Base-by-base conservation (phyloP, 2,888 invertebrate genomes). In the Oxyteleia sp. region DNA sequence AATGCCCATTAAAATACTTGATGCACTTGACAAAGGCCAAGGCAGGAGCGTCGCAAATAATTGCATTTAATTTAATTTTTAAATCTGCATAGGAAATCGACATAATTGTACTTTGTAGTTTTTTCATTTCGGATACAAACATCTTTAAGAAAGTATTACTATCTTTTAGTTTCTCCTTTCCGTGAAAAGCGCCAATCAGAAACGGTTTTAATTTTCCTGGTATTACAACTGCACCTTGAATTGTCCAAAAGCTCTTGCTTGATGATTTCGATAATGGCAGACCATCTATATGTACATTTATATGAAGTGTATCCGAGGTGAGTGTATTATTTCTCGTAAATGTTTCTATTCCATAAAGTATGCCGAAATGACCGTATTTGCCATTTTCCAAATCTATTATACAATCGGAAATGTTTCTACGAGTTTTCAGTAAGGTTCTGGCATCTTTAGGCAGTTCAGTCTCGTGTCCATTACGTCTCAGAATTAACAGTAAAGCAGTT, bases 361-460 rank as follows among this genome's bases (percentile, higher is more conserved):
- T 4, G 5, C 71, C 71, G 13, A 51, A 57, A 45, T 69, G 69
- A 8, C 47, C 15, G 23, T 71, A 71, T 59, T 71, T 57, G 0
- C 72, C 72, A 4, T 47, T 20, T 13, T 16, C 41, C n/a, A 45
- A 13, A 18, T 0, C 1, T 1, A 13, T 11, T 16, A 72, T 26
- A n/a, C n/a, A 35, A 2, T 18, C 8, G 15, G 32, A 3, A 41
- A 35, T 20, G 13, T 26, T 23, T 23, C 26, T 32, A 0, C 61
- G 72, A 13, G 72, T 72, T 15, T 51, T 35, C 3, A 61, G 3
- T n/a, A 72, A 35, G 8, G 72, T 61, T 10, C 51, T 18, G 2
- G 51, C n/a, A 15, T 49, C 51, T 38, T 38, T 51, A 0, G 72
- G 72, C 8, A 72, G 15, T 7, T 68, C 68, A n/a, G 15, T 1